phyloP scores from a whole-genome alignment of 2,888 invertebrate species.

The Ditula angustiorana region DNA sequence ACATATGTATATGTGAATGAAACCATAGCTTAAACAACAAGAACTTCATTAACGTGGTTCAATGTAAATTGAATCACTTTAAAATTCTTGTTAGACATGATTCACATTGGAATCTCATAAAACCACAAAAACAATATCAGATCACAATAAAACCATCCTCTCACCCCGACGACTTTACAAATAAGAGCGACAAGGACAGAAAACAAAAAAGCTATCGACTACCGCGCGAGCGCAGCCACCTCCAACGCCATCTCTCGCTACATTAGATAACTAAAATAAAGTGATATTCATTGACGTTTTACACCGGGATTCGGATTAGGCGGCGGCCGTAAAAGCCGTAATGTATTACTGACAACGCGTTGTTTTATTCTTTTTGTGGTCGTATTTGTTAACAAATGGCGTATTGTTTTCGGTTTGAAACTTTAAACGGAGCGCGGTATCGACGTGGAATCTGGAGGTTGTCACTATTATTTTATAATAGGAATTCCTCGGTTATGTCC shows the following conservation, averaged over 20 bases:
- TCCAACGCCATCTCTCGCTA: constrained; percentile 36
- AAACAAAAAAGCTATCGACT: constrained; percentile 45
- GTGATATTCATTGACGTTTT: constrained; percentile 40
- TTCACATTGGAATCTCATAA: constrained; percentile 40
- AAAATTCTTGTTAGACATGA: constrained; percentile 36
- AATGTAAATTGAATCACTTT: constrained; percentile 35
- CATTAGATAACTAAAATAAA: constrained; percentile 28
- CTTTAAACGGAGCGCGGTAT: constrained; percentile 33
- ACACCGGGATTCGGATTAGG: constrained; percentile 24
- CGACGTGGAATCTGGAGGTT: constrained; percentile 34
- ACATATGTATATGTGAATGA: background rate
- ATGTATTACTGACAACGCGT: constrained; percentile 17
- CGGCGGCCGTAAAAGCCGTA: constrained; percentile 20
- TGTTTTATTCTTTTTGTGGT: constrained; percentile 10
- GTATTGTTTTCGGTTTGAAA: constrained; percentile 40
- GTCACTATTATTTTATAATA: constrained; percentile 41
- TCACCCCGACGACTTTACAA: constrained; percentile 45
- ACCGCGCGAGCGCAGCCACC: constrained; percentile 45
- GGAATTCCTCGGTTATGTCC: constrained; percentile 39
- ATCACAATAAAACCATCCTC: constrained; percentile 44
- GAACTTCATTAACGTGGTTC: constrained; percentile 13
- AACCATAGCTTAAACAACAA: constrained; percentile 17
- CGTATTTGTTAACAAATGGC: constrained; percentile 34
- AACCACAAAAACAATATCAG: constrained; percentile 42
- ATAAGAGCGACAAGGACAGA: constrained; percentile 46